A percentile compares a stretch with the other conserved stretches of the same genome.
Conservation (phyloP, 2,888 invertebrate species). For the Seira sanloemensis region DNA sequence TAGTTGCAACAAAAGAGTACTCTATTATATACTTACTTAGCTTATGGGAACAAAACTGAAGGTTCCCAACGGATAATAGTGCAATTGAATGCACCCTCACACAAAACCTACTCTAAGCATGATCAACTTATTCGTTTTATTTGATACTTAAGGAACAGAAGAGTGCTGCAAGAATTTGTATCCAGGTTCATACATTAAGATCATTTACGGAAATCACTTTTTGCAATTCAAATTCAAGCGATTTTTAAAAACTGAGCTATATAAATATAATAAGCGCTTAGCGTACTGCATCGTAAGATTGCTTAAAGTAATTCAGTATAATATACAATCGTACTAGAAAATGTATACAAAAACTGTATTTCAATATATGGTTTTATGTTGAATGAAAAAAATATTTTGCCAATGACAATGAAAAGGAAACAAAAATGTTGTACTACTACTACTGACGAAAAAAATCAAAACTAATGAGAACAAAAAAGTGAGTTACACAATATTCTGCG, state of each 20-base stretch:
- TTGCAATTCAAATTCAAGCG: not conserved
- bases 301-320: too few species aligned
- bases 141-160: slow-evolving; percentile 17
- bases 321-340: slow-evolving; percentile 28
- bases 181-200: not conserved
- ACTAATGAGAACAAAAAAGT: slow-evolving; percentile 36
- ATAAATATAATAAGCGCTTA: slow-evolving; percentile 19
- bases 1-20: too few species aligned
- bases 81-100: too few species aligned
- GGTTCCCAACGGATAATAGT: too few species aligned
- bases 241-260: slow-evolving; percentile 43
- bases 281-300: too few species aligned
- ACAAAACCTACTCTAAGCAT: not conserved
- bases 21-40: too few species aligned
- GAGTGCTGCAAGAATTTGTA: slow-evolving; percentile 23
- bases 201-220: not conserved
- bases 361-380: not conserved
- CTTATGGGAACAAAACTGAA: too few species aligned
- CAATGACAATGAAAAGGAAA: slow-evolving; percentile 58
- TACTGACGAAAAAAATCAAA: too few species aligned
- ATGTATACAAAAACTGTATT: not conserved
- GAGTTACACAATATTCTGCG: slow-evolving; percentile 35
- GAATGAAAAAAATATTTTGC: slow-evolving; percentile 48
- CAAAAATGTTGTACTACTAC: slow-evolving; percentile 38
- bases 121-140: not conserved